phyloP scores from a whole-genome alignment of 1,140 invertebrate species.

The Bathynomus jamesi region DNA sequence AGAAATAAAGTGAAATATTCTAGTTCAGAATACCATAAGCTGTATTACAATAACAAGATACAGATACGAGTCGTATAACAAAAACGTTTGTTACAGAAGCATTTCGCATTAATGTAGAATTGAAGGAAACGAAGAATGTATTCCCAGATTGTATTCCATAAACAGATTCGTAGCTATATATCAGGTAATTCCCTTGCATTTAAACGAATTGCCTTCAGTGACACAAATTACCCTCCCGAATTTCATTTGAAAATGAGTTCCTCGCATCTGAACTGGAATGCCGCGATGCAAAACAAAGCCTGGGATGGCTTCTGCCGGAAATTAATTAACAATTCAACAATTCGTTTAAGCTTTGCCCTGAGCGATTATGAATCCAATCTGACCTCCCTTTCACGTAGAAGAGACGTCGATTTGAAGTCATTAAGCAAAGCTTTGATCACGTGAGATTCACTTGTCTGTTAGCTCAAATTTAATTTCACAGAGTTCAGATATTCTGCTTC shows the following conservation, averaged over 20 bases:
- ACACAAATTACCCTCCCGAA: neutral
- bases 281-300: neutral
- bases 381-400: neutral
- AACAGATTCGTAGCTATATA: neutral
- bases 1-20: too few relatives aligned
- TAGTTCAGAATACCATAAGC: too few relatives aligned
- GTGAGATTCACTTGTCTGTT: neutral
- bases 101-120: too few relatives aligned
- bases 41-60: too few relatives aligned
- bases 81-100: too few relatives aligned
- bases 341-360: neutral
- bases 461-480: too few relatives aligned
- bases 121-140: too few relatives aligned
- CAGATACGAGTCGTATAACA: too few relatives aligned
- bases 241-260: neutral
- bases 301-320: neutral
- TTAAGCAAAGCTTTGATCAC: neutral
- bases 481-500: too few relatives aligned
- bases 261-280: neutral
- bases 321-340: neutral
- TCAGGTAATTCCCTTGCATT: neutral
- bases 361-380: neutral
- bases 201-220: neutral
- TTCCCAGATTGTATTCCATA: too few relatives aligned
- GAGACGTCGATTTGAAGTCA: neutral